A percentile compares a stretch with the other conserved stretches of the same genome.
These are phyloP conservation scores for Psittacula echo DNA, from an alignment of 2,797 vertebrate species.

Conservation along the genomic window DNA sequence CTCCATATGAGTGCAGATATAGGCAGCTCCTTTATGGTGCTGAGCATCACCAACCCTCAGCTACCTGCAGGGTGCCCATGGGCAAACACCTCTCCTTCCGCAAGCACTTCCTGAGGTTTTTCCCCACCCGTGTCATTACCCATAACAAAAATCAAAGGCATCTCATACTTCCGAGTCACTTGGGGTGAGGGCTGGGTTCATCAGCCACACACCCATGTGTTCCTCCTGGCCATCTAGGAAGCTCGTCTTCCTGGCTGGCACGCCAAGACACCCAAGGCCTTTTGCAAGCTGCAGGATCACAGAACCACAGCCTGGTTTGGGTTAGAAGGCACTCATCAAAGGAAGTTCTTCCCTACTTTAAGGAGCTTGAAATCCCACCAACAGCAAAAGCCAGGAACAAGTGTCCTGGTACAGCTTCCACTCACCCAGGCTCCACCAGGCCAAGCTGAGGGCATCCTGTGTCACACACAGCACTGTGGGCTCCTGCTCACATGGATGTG, in stretches of 20 bases:
- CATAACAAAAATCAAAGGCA: constrained; percentile 20
- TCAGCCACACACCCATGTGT: neutral
- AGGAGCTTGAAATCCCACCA: neutral
- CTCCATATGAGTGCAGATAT: fast-evolving
- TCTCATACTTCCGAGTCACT: neutral
- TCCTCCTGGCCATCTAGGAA: neutral
- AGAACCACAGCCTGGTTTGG: neutral
- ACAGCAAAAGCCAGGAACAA: neutral
- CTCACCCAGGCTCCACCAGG: neutral
- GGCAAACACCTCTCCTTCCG: neutral
- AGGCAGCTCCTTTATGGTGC: neutral
- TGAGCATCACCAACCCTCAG: neutral
- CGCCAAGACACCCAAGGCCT: neutral
- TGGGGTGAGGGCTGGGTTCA: neutral
- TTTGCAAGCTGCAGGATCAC: neutral
- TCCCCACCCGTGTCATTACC: neutral
- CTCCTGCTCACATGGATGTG: fast-evolving
- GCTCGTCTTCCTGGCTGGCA: neutral
- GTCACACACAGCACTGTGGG: neutral
- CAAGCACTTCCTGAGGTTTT: neutral
- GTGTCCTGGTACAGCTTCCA: neutral
- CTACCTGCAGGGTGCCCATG: neutral
- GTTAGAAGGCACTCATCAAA: neutral
- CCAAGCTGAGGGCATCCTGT: fast-evolving
- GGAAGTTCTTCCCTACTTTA: neutral